A percentile compares a stretch with the other conserved stretches of the same genome.
Conservation (phyloP, 2,888 invertebrate species). For the Drosophila mimetica region DNA sequence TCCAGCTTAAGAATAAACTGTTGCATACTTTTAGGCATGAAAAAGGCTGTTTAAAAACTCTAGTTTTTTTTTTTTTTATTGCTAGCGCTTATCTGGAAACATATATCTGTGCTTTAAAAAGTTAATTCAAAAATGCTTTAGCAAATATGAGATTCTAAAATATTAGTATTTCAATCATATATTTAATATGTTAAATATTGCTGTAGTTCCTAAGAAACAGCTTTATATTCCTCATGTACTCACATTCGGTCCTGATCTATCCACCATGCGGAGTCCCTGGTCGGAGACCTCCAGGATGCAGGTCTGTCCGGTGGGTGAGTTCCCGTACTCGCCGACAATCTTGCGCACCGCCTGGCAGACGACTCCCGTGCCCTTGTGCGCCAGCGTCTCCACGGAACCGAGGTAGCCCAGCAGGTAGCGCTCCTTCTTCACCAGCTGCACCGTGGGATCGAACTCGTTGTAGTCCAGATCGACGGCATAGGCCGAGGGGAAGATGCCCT, state of each 20-base stretch:
- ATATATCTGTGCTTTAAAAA: no score
- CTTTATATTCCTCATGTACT: no score
- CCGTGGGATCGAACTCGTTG: conserved; percentile 96
- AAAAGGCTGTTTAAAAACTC: no score
- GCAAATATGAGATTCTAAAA: no score
- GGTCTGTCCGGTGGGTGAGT: conserved; percentile 90
- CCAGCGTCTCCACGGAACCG: conserved; percentile 97
- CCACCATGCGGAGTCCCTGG: conserved; percentile 97
- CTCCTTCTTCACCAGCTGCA: conserved; percentile 93
- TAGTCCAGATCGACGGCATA: conserved; percentile 99
- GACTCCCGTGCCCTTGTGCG: conserved; percentile 98
- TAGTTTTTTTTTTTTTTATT: no score
- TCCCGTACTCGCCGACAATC: conserved; percentile 90
- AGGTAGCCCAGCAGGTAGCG: conserved; percentile 96
- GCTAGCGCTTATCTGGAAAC: no score
- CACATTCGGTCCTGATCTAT: conserved; percentile 88
- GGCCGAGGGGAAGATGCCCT: conserved; percentile 98
- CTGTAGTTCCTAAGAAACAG: no score
- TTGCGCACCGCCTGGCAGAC: conserved; percentile 96
- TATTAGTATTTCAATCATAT: no score
- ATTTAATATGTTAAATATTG: no score
- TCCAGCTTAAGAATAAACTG: no score
- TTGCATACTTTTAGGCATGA: no score
- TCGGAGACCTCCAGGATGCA: conserved; percentile 98
- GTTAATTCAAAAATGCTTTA: no score